phyloP scores from a whole-genome alignment of 2,113 vertebrate genomes.

The Petrocephalus microphthalmus region DNA sequence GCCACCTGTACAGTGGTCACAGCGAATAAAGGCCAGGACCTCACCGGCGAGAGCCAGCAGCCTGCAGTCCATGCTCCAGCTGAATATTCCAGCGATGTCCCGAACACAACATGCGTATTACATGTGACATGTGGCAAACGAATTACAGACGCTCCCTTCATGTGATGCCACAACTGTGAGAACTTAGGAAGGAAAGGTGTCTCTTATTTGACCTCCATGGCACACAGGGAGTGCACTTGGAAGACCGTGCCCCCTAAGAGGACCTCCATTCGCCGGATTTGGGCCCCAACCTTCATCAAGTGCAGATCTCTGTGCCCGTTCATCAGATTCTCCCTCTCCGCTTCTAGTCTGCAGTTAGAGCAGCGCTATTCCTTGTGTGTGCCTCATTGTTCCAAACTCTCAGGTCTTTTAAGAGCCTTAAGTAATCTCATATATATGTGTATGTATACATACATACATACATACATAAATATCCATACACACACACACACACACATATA shows the following conservation, averaged over 20 bases:
- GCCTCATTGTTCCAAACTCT: conserved; percentile 71
- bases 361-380: conserved; percentile 69
- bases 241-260: not conserved
- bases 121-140: not conserved
- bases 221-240: not conserved
- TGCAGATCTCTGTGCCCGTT: conserved; percentile 27
- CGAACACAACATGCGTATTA: not conserved
- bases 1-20: conserved; percentile 1
- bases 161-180: too few relatives aligned
- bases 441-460: not conserved
- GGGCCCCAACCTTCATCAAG: conserved; percentile 26
- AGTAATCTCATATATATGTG: conserved; percentile 49
- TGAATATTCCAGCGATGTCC: not conserved
- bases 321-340: conserved; percentile 41
- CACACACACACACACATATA: not conserved
- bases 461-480: conserved; percentile 7
- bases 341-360: conserved; percentile 52
- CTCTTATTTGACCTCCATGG: not conserved
- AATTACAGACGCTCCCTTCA: not conserved
- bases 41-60: not conserved
- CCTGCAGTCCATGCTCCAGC: not conserved
- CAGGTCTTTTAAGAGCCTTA: conserved; percentile 76
- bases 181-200: not conserved
- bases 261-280: conserved; percentile 17
- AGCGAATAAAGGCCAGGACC: not conserved